Evolutionary conservation across 2,797 vertebrate genomes (phyloP), one percentile per base, ranked within the genome.

Genomic region (Sebastes oblongus): DNA sequence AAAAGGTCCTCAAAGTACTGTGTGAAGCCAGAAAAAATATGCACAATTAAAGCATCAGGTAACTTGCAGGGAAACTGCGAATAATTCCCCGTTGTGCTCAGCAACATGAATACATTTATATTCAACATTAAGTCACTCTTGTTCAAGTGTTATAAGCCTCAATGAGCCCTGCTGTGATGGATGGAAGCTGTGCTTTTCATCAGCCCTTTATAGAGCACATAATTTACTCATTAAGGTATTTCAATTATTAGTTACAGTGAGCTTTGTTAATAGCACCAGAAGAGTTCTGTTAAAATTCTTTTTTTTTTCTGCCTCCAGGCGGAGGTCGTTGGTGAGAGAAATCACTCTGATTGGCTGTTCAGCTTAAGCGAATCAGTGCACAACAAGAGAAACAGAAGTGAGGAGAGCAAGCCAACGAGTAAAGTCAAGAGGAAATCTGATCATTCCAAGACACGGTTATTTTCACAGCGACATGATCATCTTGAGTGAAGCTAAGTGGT

Each of bases 181-280:
- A 59, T 8, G 16, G 58, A 66, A 56, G 27, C 60, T 54, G n/a
- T 20, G 39, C 25, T 29, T 32, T 84, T 81, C 54, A 54, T 80
- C 32, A 22, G 14, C 36, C 24, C 9, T 32, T 65, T 62, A 16
- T 22, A 18, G 60, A 75, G n/a, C 9, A 76, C 8, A 27, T 72
- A n/a, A 70, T 59, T 54, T 30, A 64, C 20, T 58, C 29, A 12
- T 73, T 62, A 60, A 42, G 6, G 18, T 13, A 32, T 61, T 55
- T 12, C 2, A 42, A 32, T 30, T 22, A 64, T 22, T 55, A 32
- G 42, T 46, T 29, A 66, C 18, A 59, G 24, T 54, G 54, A 42
- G 27, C 34, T 34, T 12, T 66, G 8, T 70, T 20, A 20, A 52
- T 8, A 11, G 18, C 36, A n/a, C 12, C 0, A 8, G 7, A 36